Evolutionary conservation across 2,113 vertebrate genomes (phyloP).

Genomic region (Boulengerochromis microlepis): DNA sequence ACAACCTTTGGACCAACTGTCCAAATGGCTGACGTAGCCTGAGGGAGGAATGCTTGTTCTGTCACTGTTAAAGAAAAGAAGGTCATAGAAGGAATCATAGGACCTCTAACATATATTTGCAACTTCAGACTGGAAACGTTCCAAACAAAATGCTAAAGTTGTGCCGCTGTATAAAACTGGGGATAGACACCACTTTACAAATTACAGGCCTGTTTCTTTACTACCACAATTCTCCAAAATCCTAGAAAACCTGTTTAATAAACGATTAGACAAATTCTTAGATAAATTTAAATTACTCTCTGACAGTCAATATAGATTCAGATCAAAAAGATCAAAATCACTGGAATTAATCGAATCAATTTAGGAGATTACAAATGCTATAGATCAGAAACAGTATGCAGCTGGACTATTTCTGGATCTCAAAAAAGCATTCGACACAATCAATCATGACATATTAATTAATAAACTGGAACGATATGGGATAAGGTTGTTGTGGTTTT

Average conservation of each 20-base stretch:
- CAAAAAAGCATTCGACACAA: too few species aligned
- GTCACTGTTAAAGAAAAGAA: neutral
- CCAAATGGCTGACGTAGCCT: neutral
- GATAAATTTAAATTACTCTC: too few species aligned
- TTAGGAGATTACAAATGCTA: accelerated
- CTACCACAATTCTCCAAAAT: neutral
- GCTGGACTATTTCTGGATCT: accelerated
- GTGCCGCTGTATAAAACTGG: accelerated
- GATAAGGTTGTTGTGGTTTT: too few species aligned
- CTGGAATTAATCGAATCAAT: accelerated
- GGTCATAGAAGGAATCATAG: neutral
- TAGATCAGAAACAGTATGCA: too few species aligned
- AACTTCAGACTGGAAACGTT: neutral
- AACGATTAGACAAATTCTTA: accelerated
- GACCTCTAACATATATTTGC: neutral
- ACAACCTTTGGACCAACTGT: neutral
- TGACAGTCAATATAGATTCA: too few species aligned
- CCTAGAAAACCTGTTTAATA: neutral
- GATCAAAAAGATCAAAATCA: too few species aligned
- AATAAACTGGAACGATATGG: accelerated
- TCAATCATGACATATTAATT: too few species aligned
- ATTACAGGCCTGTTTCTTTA: neutral
- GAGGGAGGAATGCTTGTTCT: neutral
- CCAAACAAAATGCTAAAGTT: neutral
- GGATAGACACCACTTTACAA: accelerated